phyloP scores from a whole-genome alignment of 2,113 vertebrate species.

The Riparia riparia region DNA sequence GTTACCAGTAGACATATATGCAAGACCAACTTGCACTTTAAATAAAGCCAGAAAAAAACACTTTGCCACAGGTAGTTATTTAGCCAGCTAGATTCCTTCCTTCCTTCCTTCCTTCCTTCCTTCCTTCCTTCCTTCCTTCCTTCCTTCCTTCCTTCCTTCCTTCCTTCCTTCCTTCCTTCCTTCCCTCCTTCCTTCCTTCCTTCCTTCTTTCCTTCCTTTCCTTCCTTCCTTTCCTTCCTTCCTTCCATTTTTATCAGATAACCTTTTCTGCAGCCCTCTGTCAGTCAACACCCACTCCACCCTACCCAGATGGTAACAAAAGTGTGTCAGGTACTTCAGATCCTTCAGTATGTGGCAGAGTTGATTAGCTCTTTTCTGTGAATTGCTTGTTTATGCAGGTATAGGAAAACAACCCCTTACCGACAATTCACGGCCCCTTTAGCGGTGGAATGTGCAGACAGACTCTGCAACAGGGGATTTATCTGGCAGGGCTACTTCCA shows the following conservation, averaged over 20 bases:
- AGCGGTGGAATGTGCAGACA: slow-evolving; percentile 25
- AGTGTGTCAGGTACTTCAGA: slow-evolving; percentile 6
- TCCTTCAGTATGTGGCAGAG: background rate
- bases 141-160: background rate
- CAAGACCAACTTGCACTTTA: background rate
- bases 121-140: background rate
- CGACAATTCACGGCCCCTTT: background rate
- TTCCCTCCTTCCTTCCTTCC: too few relatives aligned
- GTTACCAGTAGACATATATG: background rate
- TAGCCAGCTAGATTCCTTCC: background rate
- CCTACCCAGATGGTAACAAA: background rate
- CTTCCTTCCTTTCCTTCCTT: too few relatives aligned
- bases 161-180: too few relatives aligned
- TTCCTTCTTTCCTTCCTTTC: too few relatives aligned
- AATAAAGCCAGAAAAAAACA: background rate
- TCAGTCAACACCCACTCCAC: background rate
- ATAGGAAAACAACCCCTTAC: slow-evolving; percentile 23
- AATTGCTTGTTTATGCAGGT: slow-evolving; percentile 20
- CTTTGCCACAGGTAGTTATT: background rate
- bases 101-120: background rate
- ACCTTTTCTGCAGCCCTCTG: background rate
- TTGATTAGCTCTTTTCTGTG: slow-evolving; percentile 9
- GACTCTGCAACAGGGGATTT: slow-evolving; percentile 12
- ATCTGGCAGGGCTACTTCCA: background rate
- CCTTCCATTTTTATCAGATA: background rate